A percentile compares a stretch with the other conserved stretches of the same genome.
These are phyloP conservation scores for Esox masquinongy DNA, from an alignment of 2,797 vertebrate species.

Conservation along the genomic window DNA sequence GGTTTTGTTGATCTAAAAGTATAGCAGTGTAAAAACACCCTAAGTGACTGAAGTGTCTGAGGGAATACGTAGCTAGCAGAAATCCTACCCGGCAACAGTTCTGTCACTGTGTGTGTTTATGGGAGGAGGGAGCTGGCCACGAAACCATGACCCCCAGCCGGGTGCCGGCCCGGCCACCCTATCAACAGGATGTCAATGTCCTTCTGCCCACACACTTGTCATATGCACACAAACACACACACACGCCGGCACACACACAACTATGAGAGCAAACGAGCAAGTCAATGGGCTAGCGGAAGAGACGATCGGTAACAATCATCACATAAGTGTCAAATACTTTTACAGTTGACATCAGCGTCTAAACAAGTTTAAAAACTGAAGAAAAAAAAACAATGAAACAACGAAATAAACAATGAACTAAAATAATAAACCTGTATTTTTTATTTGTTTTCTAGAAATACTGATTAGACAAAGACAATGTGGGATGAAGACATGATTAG, in stretches of 20 bases:
- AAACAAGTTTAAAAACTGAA: too few relatives aligned
- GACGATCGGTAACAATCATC: not conserved
- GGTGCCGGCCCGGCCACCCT: not conserved
- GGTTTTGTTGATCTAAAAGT: too few relatives aligned
- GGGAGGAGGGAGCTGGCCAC: not conserved
- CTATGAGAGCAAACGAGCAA: not conserved
- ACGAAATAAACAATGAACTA: not conserved
- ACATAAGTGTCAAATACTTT: not conserved
- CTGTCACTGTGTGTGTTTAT: not conserved
- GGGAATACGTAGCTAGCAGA: not conserved
- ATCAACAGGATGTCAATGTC: not conserved
- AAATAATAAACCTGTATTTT: too few relatives aligned
- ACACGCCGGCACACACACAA: not conserved
- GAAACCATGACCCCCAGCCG: not conserved
- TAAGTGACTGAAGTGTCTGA: not conserved
- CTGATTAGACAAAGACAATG: not conserved
- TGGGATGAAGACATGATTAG: not conserved
- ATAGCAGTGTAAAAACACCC: not conserved
- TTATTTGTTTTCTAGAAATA: too few relatives aligned
- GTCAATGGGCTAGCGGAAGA: not conserved
- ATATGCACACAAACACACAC: not conserved
- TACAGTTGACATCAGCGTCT: not conserved
- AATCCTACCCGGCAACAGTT: conserved; percentile 10
- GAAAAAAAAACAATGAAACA: not conserved
- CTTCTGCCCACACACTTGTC: not conserved